Conservation (phyloP, 2,113 vertebrate genomes). For the Nyctereutes procyonoides region DNA sequence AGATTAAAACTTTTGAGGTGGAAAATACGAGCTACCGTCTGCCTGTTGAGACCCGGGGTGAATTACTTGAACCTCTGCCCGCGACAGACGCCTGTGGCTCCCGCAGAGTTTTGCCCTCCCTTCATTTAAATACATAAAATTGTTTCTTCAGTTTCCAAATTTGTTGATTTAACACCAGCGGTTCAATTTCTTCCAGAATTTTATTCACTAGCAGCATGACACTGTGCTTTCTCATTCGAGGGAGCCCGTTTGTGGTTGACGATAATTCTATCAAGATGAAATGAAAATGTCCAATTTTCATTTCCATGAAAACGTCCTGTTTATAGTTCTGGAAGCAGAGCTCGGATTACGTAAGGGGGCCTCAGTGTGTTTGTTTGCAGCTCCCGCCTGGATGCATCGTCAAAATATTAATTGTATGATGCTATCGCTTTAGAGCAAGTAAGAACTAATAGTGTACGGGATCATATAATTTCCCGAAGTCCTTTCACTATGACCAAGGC, state of each 20-base stretch:
- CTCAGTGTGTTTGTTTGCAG: too few relatives aligned
- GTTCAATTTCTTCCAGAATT: neutral
- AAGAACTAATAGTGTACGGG: neutral
- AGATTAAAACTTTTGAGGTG: neutral
- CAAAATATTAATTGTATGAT: neutral
- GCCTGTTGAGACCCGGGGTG: neutral
- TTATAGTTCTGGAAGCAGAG: too few relatives aligned
- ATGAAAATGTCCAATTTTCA: too few relatives aligned
- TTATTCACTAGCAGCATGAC: neutral
- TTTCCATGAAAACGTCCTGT: neutral
- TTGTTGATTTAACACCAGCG: neutral
- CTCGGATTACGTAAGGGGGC: neutral
- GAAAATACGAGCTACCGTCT: neutral
- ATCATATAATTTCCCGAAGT: neutral
- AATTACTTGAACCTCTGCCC: neutral
- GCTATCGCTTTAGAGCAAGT: neutral
- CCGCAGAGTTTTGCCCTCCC: neutral
- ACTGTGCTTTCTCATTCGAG: neutral
- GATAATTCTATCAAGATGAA: neutral
- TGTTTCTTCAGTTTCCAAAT: neutral
- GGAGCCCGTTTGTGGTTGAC: neutral
- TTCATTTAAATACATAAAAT: neutral
- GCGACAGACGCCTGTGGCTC: fast-evolving
- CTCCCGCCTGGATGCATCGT: fast-evolving
- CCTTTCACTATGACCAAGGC: neutral